These are phyloP conservation scores for Rhinogobius similis DNA, from an alignment of 2,113 vertebrate species.

Conservation along the genomic window DNA sequence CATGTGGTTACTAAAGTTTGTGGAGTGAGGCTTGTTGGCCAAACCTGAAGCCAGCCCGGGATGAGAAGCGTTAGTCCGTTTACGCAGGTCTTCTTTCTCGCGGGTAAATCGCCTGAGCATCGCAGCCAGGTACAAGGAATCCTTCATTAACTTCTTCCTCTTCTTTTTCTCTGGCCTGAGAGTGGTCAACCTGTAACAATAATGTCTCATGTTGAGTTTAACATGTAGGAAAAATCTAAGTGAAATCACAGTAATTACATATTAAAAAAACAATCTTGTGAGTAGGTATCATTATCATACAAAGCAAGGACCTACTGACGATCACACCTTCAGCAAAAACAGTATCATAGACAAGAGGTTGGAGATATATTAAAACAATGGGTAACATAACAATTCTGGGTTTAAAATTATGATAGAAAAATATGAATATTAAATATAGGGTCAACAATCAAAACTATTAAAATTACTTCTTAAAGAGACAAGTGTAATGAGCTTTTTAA, in stretches of 20 bases:
- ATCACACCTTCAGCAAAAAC: too few species aligned
- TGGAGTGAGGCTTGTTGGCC: constrained; percentile 68
- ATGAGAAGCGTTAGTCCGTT: constrained; percentile 73
- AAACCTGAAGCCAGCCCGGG: constrained; percentile 25
- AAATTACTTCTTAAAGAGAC: too few species aligned
- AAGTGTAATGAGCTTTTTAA: too few species aligned
- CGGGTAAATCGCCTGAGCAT: constrained; percentile 94
- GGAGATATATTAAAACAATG: too few species aligned
- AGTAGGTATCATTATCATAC: too few species aligned
- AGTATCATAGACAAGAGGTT: too few species aligned
- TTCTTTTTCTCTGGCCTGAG: constrained; percentile 98
- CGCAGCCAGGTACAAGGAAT: constrained; percentile 89
- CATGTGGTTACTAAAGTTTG: constrained; percentile 69
- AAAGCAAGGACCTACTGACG: too few species aligned
- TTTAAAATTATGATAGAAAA: too few species aligned
- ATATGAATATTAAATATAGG: too few species aligned
- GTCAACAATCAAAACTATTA: too few species aligned
- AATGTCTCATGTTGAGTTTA: neutral
- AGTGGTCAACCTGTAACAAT: constrained; percentile 79
- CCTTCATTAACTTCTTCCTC: constrained; percentile 93
- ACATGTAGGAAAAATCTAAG: neutral
- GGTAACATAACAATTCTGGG: too few species aligned
- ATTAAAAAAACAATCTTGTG: too few species aligned
- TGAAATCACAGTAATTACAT: neutral
- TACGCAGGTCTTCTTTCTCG: constrained; percentile 91